Base-by-base conservation (phyloP, 2,888 invertebrate species). In the Cenopis cana region DNA sequence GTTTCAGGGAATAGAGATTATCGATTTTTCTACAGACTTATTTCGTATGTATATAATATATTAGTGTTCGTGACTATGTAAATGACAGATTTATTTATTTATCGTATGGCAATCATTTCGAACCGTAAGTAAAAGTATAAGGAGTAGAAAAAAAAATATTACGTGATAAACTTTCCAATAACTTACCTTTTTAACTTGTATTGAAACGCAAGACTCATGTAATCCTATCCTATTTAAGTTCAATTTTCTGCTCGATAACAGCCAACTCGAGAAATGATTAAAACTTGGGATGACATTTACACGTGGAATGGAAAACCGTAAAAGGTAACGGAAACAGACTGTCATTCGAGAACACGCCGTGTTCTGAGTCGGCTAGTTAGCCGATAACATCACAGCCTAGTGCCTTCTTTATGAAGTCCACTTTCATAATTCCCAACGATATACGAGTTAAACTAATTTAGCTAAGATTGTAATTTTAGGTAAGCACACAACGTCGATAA, bases 371-470 rank as follows among this genome's bases (percentile, higher is more conserved):
- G 85, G 85, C 87, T 89, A 84, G 90, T 90, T 90, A 89, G 76
- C 64, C 75, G 91, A 92, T 91, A 86, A 82, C 78, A 90, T 80
- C 78, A 76, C 84, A 81, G 81, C 78, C 79, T 77, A 77, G 84
- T 64, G 52, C 64, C 62, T 89, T 89, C 90, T 92, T 92, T 92
- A 92, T 88, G 86, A 82, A 80, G 79, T 82, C 85, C 82, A 84
- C 84, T 88, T 86, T 85, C 83, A 85, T 84, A 82, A 80, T 82
- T 82, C 76, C 78, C 50, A 74, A 78, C 78, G 86, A 88, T 86
- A 86, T 74, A 75, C 81, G 85, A 81, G 79, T 82, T 84, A 83
- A 86, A 87, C 85, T 83, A 87, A 91, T 89, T 89, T 84, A 83
- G 74, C 76, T 76, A 76, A 79, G 78, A 82, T 79, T 77, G 78